Evolutionary conservation across 1,140 invertebrate genomes (phyloP).

Genomic region (Anastrepha obliqua): DNA sequence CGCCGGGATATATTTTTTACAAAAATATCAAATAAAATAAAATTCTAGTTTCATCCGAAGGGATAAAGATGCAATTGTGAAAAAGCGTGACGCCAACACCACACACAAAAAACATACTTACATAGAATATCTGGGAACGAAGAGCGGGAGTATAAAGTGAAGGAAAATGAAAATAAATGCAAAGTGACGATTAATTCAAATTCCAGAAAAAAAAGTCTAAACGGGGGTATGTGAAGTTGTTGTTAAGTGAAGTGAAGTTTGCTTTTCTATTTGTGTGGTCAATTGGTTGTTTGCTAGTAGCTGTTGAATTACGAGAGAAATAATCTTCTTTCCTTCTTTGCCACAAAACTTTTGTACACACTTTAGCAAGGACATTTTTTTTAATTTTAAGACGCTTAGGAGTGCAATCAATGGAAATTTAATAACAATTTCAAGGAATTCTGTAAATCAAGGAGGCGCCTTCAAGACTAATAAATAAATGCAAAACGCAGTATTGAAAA

Average conservation of each 20-base stretch:
- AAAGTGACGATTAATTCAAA: conserved; percentile 32
- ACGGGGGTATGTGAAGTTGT: neutral
- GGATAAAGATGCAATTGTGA: conserved; percentile 47
- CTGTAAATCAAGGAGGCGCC: neutral
- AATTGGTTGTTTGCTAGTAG: neutral
- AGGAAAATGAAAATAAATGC: neutral
- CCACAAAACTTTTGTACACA: neutral
- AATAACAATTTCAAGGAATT: conserved; percentile 11
- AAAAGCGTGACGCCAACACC: neutral
- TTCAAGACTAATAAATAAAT: neutral
- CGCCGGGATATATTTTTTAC: conserved; percentile 12
- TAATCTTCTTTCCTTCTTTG: too few species aligned
- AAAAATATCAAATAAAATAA: conserved; percentile 32
- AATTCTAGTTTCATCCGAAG: conserved; percentile 33
- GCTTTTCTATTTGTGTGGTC: neutral
- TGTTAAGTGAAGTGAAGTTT: neutral
- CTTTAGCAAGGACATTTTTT: neutral
- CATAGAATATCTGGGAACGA: too few species aligned
- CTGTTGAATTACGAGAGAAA: neutral
- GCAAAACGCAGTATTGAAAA: neutral
- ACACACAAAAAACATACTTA: neutral
- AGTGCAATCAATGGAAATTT: conserved; percentile 9
- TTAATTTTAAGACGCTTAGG: neutral
- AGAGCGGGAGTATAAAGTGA: too few species aligned
- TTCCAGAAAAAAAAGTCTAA: neutral